Conservation (phyloP, 1,140 invertebrate species). For the Diorhabda carinulata region DNA sequence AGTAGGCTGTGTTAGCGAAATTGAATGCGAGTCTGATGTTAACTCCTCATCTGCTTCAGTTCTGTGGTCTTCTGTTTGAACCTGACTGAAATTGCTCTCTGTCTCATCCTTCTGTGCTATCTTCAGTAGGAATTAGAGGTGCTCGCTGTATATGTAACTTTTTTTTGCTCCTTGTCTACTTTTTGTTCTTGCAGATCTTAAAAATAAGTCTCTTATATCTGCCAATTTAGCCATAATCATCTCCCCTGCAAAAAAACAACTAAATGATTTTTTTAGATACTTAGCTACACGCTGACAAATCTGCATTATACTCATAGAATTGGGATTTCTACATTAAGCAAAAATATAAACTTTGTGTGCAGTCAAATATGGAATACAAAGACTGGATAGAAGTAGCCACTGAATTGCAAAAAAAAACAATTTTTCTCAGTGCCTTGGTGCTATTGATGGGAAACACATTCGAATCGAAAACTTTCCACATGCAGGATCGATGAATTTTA, state of each 20-base stretch:
- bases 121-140: slow-evolving; percentile 27
- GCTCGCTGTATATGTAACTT: slow-evolving; percentile 27
- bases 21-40: too few relatives aligned
- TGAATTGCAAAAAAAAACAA: slow-evolving; percentile 37
- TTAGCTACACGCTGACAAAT: slow-evolving; percentile 40
- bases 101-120: too few relatives aligned
- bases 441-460: slow-evolving; percentile 33
- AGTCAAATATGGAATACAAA: slow-evolving; percentile 36
- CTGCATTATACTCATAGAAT: slow-evolving; percentile 42
- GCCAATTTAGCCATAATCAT: too few relatives aligned
- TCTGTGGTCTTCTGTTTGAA: too few relatives aligned
- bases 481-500: slow-evolving; percentile 41
- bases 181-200: too few relatives aligned
- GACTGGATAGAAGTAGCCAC: slow-evolving; percentile 38
- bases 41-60: too few relatives aligned
- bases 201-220: too few relatives aligned
- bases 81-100: too few relatives aligned
- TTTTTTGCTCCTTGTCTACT: slow-evolving; percentile 32
- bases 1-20: too few relatives aligned
- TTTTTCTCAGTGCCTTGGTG: too few relatives aligned
- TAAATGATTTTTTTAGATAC: too few relatives aligned
- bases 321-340: slow-evolving; percentile 36
- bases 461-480: slow-evolving; percentile 25
- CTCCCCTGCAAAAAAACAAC: too few relatives aligned
- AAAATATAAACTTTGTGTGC: slow-evolving; percentile 38